Evolutionary conservation across 2,888 invertebrate genomes (phyloP).

Genomic region (Andricus curvator): DNA sequence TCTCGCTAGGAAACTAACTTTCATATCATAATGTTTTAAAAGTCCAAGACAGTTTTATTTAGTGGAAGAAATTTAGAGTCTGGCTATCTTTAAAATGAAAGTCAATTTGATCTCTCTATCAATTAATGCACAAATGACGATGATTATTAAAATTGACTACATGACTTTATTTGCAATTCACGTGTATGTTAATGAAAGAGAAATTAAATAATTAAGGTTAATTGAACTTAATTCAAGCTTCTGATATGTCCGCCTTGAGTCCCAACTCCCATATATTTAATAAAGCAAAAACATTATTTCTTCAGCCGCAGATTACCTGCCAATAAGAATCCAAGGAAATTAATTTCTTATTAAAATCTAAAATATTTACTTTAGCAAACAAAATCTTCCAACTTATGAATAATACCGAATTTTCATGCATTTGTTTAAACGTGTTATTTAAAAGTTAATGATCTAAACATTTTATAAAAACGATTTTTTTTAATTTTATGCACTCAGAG

Average conservation of each 20-base stretch:
- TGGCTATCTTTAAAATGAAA: not conserved
- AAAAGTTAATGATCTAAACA: no score
- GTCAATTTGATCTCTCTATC: not conserved
- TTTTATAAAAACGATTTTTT: no score
- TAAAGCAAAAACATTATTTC: not conserved
- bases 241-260: slow-evolving; percentile 8
- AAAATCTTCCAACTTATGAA: no score
- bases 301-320: not conserved
- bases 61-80: not conserved
- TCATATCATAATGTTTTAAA: no score
- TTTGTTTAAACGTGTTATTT: no score
- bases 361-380: not conserved
- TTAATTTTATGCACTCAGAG: no score
- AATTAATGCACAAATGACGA: not conserved
- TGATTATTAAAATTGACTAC: not conserved
- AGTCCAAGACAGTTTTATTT: not conserved
- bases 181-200: slow-evolving; percentile 30
- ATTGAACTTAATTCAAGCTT: slow-evolving; percentile 27
- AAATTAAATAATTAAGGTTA: slow-evolving; percentile 41
- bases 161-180: slow-evolving; percentile 24
- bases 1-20: no score
- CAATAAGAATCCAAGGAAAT: not conserved
- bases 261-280: slow-evolving; percentile 9
- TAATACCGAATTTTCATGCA: no score
- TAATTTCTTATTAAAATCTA: not conserved